Percentiles rank a stretch among this genome's conserved stretches.
Conservation (phyloP, 2,888 invertebrate species). For the Stenurella melanura region DNA sequence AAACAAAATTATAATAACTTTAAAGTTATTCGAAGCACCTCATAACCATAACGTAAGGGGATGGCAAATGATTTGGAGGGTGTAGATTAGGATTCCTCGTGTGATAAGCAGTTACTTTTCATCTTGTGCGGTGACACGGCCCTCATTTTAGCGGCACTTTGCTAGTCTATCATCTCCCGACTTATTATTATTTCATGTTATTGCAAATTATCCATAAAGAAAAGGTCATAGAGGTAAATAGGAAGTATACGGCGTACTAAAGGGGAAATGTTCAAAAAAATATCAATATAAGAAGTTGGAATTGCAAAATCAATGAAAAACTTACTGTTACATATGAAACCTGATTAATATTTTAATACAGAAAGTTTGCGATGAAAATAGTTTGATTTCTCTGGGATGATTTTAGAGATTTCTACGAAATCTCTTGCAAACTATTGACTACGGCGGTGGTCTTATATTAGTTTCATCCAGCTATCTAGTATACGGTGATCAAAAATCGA, state of each 20-base stretch:
- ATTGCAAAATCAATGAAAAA: neutral
- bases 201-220: slow-evolving; percentile 70
- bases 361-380: too few species aligned
- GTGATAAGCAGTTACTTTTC: slow-evolving; percentile 64
- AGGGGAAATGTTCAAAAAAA: slow-evolving; percentile 19
- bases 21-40: slow-evolving; percentile 59
- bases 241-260: slow-evolving; percentile 38
- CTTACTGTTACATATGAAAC: neutral
- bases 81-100: slow-evolving; percentile 56
- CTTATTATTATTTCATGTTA: slow-evolving; percentile 70
- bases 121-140: slow-evolving; percentile 57
- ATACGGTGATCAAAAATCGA: too few species aligned
- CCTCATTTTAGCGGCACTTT: slow-evolving; percentile 59
- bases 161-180: slow-evolving; percentile 58
- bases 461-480: too few species aligned
- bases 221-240: slow-evolving; percentile 39
- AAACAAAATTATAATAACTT: slow-evolving; percentile 64
- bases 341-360: too few species aligned
- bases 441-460: too few species aligned
- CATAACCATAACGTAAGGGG: slow-evolving; percentile 59
- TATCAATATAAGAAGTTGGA: neutral
- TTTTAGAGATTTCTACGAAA: too few species aligned
- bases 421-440: too few species aligned
- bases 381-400: too few species aligned
- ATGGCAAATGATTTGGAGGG: slow-evolving; percentile 58